Percentiles rank a stretch among this genome's conserved stretches.
phyloP scores from a whole-genome alignment of 2,113 vertebrate genomes.

The Fukomys damarensis region DNA sequence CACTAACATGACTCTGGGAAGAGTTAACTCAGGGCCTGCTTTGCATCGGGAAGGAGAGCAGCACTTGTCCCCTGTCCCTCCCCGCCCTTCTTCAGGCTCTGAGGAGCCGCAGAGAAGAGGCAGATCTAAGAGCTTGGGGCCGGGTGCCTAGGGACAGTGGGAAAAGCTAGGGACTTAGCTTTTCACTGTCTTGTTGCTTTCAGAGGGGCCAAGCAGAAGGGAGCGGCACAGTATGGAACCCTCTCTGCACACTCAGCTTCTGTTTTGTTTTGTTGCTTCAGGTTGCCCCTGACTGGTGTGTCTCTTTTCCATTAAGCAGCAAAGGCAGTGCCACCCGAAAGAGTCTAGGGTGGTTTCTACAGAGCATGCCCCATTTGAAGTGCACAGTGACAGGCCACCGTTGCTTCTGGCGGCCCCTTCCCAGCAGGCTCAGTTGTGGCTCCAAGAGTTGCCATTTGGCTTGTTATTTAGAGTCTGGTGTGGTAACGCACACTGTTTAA shows the following conservation, averaged over 20 bases:
- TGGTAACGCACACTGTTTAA: neutral
- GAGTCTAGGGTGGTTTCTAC: neutral
- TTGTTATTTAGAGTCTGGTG: neutral
- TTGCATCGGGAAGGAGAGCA: neutral
- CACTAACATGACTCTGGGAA: neutral
- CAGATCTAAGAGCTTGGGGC: no score
- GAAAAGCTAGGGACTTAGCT: neutral
- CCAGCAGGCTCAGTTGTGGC: no score
- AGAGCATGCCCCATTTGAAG: neutral
- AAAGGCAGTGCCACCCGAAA: accelerated
- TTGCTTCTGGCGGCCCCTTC: accelerated
- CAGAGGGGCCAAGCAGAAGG: no score
- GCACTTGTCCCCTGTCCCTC: neutral
- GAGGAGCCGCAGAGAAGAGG: neutral
- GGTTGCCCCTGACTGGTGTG: no score
- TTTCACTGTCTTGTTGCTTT: neutral
- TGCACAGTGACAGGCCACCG: neutral
- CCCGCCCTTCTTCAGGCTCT: neutral
- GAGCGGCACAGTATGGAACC: neutral
- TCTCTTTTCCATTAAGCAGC: no score
- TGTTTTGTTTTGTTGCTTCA: neutral
- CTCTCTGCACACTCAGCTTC: neutral
- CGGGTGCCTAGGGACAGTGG: no score
- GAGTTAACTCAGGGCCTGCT: accelerated
- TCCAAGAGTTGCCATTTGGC: no score